Conservation (phyloP, 1,140 invertebrate species). For the Diachasmimorpha longicaudata region DNA sequence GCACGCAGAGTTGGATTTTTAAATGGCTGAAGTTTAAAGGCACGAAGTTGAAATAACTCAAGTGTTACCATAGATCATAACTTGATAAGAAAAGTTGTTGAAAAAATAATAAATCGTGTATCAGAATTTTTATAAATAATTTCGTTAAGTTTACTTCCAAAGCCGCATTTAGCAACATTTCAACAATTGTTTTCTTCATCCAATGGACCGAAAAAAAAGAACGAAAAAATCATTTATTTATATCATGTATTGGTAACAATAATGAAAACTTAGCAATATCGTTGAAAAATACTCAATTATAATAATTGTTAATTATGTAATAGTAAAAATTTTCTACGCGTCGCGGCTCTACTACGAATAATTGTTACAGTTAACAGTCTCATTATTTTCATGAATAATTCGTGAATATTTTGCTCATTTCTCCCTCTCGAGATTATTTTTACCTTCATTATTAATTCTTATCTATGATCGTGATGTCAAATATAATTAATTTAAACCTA, state of each 20-base stretch:
- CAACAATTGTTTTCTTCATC: neutral
- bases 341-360: slow-evolving; percentile 4
- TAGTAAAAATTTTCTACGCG: neutral
- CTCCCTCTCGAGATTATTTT: neutral
- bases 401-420: neutral
- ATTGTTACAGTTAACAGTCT: slow-evolving; percentile 2
- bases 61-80: neutral
- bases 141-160: neutral
- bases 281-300: slow-evolving; percentile 3
- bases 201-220: neutral
- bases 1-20: neutral
- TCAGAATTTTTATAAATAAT: neutral
- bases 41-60: neutral
- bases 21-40: neutral
- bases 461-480: neutral
- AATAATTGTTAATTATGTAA: neutral
- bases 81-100: neutral
- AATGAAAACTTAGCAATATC: neutral
- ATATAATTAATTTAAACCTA: neutral
- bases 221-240: neutral
- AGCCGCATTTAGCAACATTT: slow-evolving; percentile 6
- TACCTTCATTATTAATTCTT: neutral
- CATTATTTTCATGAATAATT: neutral
- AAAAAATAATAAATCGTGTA: neutral
- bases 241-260: neutral